Conservation (phyloP, 2,888 invertebrate genomes). For the Anodontia alba region DNA sequence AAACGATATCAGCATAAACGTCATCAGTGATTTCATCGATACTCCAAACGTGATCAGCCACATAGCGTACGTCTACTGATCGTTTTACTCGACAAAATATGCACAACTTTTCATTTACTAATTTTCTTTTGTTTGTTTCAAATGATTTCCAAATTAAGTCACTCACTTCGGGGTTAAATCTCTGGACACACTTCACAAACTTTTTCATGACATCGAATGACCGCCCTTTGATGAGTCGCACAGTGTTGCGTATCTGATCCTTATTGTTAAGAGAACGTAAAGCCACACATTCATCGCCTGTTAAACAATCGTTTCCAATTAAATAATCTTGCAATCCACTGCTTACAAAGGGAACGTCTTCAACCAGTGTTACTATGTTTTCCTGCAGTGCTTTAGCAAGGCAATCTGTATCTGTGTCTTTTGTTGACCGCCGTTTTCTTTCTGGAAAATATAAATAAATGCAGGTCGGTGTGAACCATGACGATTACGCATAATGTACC, state of each 20-base stretch:
- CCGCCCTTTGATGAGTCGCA: not conserved
- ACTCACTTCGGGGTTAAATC: not conserved
- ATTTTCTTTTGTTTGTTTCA: not conserved
- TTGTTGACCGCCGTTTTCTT: not conserved
- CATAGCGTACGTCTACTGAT: not conserved
- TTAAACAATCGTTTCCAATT: not conserved
- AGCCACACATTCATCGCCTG: slow-evolving; percentile 2
- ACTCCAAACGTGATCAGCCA: slow-evolving; percentile 3
- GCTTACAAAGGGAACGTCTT: not conserved
- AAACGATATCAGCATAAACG: not conserved
- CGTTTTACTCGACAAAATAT: not conserved
- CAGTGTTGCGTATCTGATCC: not conserved
- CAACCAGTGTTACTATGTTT: slow-evolving; percentile 4
- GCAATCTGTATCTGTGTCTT: not conserved
- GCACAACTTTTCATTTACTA: not conserved
- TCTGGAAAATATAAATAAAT: not conserved
- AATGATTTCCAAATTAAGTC: not conserved
- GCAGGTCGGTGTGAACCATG: no score
- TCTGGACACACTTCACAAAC: not conserved
- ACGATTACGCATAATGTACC: no score
- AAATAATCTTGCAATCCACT: not conserved
- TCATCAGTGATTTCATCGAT: not conserved
- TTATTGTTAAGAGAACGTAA: not conserved
- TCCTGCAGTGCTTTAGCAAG: not conserved
- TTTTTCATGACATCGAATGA: not conserved